Evolutionary conservation across 2,797 vertebrate species (phyloP).

Genomic region (Chaenodraco wilsoni): DNA sequence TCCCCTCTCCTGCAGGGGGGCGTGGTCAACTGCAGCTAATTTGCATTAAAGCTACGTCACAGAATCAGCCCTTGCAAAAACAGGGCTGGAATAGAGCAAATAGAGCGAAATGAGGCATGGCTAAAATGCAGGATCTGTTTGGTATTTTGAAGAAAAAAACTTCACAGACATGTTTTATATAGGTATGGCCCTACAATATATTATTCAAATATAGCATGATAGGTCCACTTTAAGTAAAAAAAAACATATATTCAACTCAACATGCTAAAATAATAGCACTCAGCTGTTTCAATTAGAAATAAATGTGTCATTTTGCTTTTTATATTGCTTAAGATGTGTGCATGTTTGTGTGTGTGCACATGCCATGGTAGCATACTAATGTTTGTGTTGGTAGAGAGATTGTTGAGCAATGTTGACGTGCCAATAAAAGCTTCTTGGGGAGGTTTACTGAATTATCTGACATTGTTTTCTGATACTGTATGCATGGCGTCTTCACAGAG

Average conservation of each 20-base stretch:
- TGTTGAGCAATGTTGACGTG: slow-evolving; percentile 3
- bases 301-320: slow-evolving; percentile 35
- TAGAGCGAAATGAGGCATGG: too few species aligned
- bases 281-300: slow-evolving; percentile 25
- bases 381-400: not conserved
- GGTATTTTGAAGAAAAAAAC: too few species aligned
- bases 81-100: too few species aligned
- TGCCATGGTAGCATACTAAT: too few species aligned
- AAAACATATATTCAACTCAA: slow-evolving; percentile 6
- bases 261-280: slow-evolving; percentile 26
- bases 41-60: too few species aligned
- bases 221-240: slow-evolving; percentile 17
- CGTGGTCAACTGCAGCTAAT: too few species aligned
- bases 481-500: slow-evolving; percentile 6
- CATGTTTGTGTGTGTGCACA: not conserved
- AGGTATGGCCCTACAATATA: too few species aligned
- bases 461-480: not conserved
- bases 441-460: slow-evolving; percentile 4
- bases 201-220: too few species aligned
- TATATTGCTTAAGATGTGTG: slow-evolving; percentile 3
- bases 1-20: too few species aligned
- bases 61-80: too few species aligned
- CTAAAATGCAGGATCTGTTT: too few species aligned
- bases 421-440: not conserved
- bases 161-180: too few species aligned